Base-by-base conservation (phyloP, 1,140 invertebrate species). In the Platyscapa corneri region DNA sequence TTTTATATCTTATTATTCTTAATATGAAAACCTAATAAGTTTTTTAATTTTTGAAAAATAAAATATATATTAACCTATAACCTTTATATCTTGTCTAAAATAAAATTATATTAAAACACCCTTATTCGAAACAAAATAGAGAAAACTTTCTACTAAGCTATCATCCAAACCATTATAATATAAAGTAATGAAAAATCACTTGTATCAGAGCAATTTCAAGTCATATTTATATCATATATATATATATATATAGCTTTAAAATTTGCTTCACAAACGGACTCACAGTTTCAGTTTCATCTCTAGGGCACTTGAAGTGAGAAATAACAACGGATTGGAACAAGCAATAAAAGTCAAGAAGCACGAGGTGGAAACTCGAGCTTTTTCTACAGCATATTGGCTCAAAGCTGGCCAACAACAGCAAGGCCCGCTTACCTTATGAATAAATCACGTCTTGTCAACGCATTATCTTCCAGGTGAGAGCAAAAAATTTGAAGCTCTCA, bases 371-470 rank as follows among this genome's bases (percentile, higher is more conserved):
- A 34, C 32, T 37, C 30, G 8, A 70, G 6, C 23, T 74, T 74
- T 74, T 74, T 23, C 18, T 12, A 12, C 18, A 8, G 18, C 67
- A 72, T 18, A 27, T 5, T 27, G 27, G 14, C 27, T 3, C 20
- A 60, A 23, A 60, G 23, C 5, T 27, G 23, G 27, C 20, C 56
- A 60, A 3, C n/a, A n/a, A n/a, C 27, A 60, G 23, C 10, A 60
- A 23, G 27, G 12, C 5, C 27, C 37, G 53, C 10, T n/a, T 1
- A 18, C 46, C 49, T 72, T 72, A 84, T 79, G 64, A 84, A 84
- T 84, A 84, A 84, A 84, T 84, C 65, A 84, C 42, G 34, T n/a
- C n/a, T 84, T 72, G 70, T 84, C 75, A 32, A 84, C 23, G 83
- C 18, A 32, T 75, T 72, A 79, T 77, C 60, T 42, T 34, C 6